Evolutionary conservation across 2,113 vertebrate genomes (phyloP).

Genomic region (Arvicanthis niloticus): DNA sequence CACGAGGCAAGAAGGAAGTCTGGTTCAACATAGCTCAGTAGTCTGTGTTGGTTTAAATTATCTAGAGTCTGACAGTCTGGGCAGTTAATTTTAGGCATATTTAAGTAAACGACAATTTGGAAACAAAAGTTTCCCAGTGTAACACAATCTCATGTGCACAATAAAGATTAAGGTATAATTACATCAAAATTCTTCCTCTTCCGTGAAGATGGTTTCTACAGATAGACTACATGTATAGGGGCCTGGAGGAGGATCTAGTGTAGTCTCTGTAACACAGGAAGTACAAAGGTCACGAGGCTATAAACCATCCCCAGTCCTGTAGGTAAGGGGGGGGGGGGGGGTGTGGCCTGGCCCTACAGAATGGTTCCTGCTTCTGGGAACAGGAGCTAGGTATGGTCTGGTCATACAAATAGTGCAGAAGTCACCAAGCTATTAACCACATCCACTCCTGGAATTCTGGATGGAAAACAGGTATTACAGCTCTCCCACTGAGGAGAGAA

Average conservation of each 20-base stretch:
- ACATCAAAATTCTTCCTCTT: not conserved
- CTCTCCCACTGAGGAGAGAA: not conserved
- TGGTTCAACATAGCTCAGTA: not conserved
- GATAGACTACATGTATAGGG: not conserved
- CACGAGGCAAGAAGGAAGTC: not conserved
- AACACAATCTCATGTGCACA: not conserved
- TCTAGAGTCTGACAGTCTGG: too few species aligned
- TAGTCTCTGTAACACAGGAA: not conserved
- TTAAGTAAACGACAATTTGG: not conserved
- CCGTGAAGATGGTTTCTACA: not conserved
- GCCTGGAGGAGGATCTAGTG: not conserved
- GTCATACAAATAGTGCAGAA: not conserved
- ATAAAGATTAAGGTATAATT: not conserved
- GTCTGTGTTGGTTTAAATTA: not conserved
- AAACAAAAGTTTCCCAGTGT: not conserved
- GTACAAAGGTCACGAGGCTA: not conserved
- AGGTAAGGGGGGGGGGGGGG: not conserved
- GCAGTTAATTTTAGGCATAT: not conserved
- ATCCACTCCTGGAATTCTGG: not conserved
- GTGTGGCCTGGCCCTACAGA: not conserved
- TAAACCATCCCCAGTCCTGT: not conserved
- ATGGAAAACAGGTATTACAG: not conserved
- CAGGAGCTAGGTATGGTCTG: not conserved
- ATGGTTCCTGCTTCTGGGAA: not conserved
- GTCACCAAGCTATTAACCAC: not conserved